Base-by-base conservation (phyloP, 2,797 vertebrate genomes). In the Ambastaia sidthimunki region DNA sequence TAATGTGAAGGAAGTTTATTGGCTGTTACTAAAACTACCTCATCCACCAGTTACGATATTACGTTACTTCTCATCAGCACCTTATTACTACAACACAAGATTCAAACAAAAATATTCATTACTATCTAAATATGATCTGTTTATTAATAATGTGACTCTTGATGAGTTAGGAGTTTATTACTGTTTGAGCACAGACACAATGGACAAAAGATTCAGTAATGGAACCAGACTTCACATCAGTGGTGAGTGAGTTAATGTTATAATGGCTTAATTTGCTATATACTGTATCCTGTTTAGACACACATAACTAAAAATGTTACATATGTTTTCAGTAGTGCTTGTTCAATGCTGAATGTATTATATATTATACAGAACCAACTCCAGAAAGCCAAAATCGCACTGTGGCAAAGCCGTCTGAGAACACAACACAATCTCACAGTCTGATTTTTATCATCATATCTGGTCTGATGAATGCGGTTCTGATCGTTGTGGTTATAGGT, bases 141-240 rank as follows among this genome's bases (percentile, higher is more conserved):
- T 25, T 55, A 73, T 73, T 11, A 13, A 44, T 9, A 73, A 73
- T 37, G 28, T 82, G 13, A 69, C 75, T 23, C 15, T 5, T 23
- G 12, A 73, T 47, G 71, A 73, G 15, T 57, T 73, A 57, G 71
- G 71, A 44, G 55, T 44, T 73, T 73, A 73, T 73, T 73, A 73
- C 19, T 60, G 71, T 44, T 21, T 59, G 37, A 16, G 18, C 34
- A 59, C 31, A 57, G 31, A 10, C 1, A 15, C 13, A 3, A 19
- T 1, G 16, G 12, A 6, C 1, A 5, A 7, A 34, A 0, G 1
- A 23, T 60, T 73, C 6, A 73, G 71, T 13, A 60, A 25, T 47
- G 71, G 19, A 9, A 44, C 19, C 18, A 60, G 55, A 13, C 19
- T 73, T 15, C 34, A 69, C 23, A 21, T 13, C 23, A 41, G 0